Base-by-base conservation (phyloP, 2,888 invertebrate species). In the Parnassius glacialis region DNA sequence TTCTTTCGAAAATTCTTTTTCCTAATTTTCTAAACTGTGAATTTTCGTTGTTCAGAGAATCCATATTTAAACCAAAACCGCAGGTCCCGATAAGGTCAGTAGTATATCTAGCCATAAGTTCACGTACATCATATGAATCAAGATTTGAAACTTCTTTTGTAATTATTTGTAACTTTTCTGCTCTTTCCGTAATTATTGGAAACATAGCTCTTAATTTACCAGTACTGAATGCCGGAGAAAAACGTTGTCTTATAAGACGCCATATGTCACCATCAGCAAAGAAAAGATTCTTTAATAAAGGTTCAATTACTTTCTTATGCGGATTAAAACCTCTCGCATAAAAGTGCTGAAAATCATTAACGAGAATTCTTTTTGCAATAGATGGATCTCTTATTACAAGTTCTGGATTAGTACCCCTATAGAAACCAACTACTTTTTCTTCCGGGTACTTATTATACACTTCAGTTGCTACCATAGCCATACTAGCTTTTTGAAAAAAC, bases 171-270 rank as follows among this genome's bases (percentile, higher is more conserved):
- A 90, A 66, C 65, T 83, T 85, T 67, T 85, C 84, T 3, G 87
- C 86, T 67, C 85, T 74, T 1, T 85, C 83, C 9, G 82, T 84
- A 34, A 90, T 87, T 34, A 88, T 78, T 5, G 83, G 84, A 63
- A 90, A 90, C 90, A 90, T 90, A 7, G 81, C 86, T 67, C 85
- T 90, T 10, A 90, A 68, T 69, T 89, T 90, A 2, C 80, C 85
- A 1, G 85, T 81, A 64, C 87, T 88, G 61, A 90, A 90, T 2
- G 84, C 84, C 0, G 87, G 84, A 9, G 86, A 86, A 62, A 90
- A 85, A 59, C 87, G 75, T 57, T 88, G 85, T 65, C 90, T 76
- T n/a, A 89, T 75, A 55, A 88, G 73, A n/a, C 78, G 79, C 90
- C 90, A 90, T 51, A 83, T 67, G 63, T 90, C 90, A 9, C 90